Percentiles rank a stretch among this genome's conserved stretches.
phyloP scores from a whole-genome alignment of 2,797 vertebrate genomes.

The Florisuga fusca region DNA sequence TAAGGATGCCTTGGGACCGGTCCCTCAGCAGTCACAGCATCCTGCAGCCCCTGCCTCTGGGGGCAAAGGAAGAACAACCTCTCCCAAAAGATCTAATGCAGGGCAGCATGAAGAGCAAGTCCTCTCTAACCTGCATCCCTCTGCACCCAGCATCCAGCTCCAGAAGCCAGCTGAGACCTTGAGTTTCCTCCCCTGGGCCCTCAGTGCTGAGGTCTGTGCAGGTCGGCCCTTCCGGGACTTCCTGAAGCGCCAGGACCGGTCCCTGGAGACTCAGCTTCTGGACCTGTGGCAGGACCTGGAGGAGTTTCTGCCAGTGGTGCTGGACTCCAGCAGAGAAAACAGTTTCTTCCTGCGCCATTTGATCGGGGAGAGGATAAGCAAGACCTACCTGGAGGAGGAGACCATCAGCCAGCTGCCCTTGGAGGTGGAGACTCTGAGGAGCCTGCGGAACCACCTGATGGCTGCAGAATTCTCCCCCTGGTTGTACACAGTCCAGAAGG shows the following conservation, averaged over 20 bases:
- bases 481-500: slow-evolving; percentile 75
- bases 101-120: not conserved
- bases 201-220: slow-evolving; percentile 68
- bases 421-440: slow-evolving; percentile 51
- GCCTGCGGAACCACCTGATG: slow-evolving; percentile 59
- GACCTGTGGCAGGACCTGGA: slow-evolving; percentile 80
- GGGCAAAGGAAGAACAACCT: not conserved
- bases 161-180: not conserved
- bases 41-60: not conserved
- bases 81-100: not conserved
- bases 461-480: slow-evolving; percentile 74
- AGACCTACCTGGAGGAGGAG: slow-evolving; percentile 68
- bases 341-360: slow-evolving; percentile 65
- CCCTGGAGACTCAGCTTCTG: slow-evolving; percentile 59
- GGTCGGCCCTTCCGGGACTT: slow-evolving; percentile 73
- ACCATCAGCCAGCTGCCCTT: slow-evolving; percentile 54
- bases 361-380: slow-evolving; percentile 68
- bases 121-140: not conserved
- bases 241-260: slow-evolving; percentile 26
- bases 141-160: slow-evolving; percentile 18
- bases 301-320: slow-evolving; percentile 60
- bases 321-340: slow-evolving; percentile 51
- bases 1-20: not conserved
- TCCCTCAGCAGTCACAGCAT: not conserved
- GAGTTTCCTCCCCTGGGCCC: slow-evolving; percentile 73